Conservation (phyloP, 2,113 vertebrate genomes). For the Arizona elegans region DNA sequence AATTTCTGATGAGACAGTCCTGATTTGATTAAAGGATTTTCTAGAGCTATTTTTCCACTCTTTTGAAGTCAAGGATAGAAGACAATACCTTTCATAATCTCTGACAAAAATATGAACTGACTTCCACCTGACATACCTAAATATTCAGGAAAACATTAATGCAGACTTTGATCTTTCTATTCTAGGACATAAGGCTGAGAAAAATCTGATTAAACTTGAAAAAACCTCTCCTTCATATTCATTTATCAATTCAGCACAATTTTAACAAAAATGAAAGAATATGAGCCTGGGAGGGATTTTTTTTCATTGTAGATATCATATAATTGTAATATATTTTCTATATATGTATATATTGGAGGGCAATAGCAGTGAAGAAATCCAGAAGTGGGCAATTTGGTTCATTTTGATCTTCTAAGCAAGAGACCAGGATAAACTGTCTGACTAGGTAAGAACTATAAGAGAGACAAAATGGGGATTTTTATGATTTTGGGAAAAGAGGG, state of each 20-base stretch:
- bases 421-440: neutral
- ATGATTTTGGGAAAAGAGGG: neutral
- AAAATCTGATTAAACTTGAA: neutral
- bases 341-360: neutral
- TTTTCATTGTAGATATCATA: neutral
- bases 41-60: slow-evolving; percentile 28
- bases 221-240: neutral
- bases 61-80: slow-evolving; percentile 32
- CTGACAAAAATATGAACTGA: slow-evolving; percentile 32
- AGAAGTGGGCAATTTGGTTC: neutral
- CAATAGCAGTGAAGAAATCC: neutral
- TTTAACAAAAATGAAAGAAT: slow-evolving; percentile 11
- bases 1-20: slow-evolving; percentile 13
- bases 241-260: slow-evolving; percentile 13
- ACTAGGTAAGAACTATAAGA: neutral
- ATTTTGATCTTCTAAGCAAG: neutral
- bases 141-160: slow-evolving; percentile 35
- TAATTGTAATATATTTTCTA: neutral
- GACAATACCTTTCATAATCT: slow-evolving; percentile 25
- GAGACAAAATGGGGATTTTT: neutral
- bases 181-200: neutral
- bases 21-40: slow-evolving; percentile 11
- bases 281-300: neutral
- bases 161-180: slow-evolving; percentile 51
- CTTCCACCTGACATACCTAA: slow-evolving; percentile 28